Evolutionary conservation across 1,140 invertebrate species (phyloP), one percentile per base, ranked within the genome.

Genomic region (Holotrichia oblita): DNA sequence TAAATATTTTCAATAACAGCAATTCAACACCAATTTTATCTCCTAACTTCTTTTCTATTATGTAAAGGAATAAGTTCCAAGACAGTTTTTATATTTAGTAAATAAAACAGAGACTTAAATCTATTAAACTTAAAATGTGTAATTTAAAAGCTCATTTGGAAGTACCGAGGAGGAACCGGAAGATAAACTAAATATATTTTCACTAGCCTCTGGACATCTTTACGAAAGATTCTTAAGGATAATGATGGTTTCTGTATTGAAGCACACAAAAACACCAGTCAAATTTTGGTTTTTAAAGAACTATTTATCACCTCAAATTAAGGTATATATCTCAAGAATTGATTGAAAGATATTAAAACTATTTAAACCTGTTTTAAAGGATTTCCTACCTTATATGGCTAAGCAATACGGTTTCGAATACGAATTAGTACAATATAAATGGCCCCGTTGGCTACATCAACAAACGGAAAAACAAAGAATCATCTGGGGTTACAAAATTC

Each of bases 281-380:
- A 99, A 99, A 86, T 99, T 99, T 89, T 99, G 99, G 99, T 99
- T 99, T 84, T 88, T 99, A 24, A 99, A 99, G 87, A 99, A 99
- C 89, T 99, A 99, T 88, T 89, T 99, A 0, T 99, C 98, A 6
- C 99, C 98, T 12, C 96, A 95, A 59, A 92, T 99, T 77, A 99
- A 98, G 90, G 94, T 96, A 88, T n/a, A n/a, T 34, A 34, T 34
- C 27, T 34, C 27, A 34, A 1, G 2, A 34, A 4, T 4, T 34
- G 4, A 34, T 34, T 34, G 4, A 34, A 34, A n/a, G n/a, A 34
- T 34, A 34, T 34, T 34, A 34, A 17, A 55, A 8, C 34, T 76
- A 77, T 76, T 77, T 34, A n/a, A n/a, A 1, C 27, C 2, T 34
- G 1, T 81, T 34, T 34, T 88, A 14, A 85, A 97, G 91, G 96